phyloP scores from a whole-genome alignment of 2,888 invertebrate species.

The Thereva nobilitata region DNA sequence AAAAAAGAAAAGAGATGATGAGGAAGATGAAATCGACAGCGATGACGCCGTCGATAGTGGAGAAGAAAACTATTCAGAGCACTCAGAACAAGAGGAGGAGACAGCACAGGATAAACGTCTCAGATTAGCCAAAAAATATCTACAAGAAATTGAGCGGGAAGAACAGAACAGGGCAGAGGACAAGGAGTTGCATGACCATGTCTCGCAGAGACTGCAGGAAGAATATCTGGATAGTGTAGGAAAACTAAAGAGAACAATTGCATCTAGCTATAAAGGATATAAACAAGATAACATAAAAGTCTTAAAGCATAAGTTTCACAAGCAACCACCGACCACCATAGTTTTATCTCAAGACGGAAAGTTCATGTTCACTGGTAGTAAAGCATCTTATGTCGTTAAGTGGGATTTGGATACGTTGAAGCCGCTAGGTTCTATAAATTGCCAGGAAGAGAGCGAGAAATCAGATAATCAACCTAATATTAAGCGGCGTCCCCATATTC shows the following conservation, averaged over 20 bases:
- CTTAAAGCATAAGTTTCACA: slow-evolving; percentile 78
- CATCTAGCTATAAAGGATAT: slow-evolving; percentile 63
- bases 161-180: slow-evolving; percentile 71
- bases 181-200: slow-evolving; percentile 60
- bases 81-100: slow-evolving; percentile 60
- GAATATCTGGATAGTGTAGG: slow-evolving; percentile 88
- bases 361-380: slow-evolving; percentile 80
- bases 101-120: slow-evolving; percentile 90
- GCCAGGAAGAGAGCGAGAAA: slow-evolving; percentile 56
- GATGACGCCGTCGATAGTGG: slow-evolving; percentile 66
- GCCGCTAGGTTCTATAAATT: slow-evolving; percentile 63
- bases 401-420: slow-evolving; percentile 73
- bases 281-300: slow-evolving; percentile 59
- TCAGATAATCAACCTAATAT: slow-evolving; percentile 40
- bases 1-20: slow-evolving; percentile 49
- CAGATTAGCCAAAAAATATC: slow-evolving; percentile 85
- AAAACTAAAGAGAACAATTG: slow-evolving; percentile 74
- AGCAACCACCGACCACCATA: slow-evolving; percentile 77
- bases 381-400: slow-evolving; percentile 86
- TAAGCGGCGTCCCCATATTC: slow-evolving; percentile 59
- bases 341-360: slow-evolving; percentile 75
- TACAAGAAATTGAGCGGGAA: slow-evolving; percentile 83
- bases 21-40: slow-evolving; percentile 68
- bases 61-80: slow-evolving; percentile 51
- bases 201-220: slow-evolving; percentile 74